Evolutionary conservation across 2,797 vertebrate species (phyloP), one percentile per base, ranked within the genome.

Genomic region (Semaprochilodus insignis): DNA sequence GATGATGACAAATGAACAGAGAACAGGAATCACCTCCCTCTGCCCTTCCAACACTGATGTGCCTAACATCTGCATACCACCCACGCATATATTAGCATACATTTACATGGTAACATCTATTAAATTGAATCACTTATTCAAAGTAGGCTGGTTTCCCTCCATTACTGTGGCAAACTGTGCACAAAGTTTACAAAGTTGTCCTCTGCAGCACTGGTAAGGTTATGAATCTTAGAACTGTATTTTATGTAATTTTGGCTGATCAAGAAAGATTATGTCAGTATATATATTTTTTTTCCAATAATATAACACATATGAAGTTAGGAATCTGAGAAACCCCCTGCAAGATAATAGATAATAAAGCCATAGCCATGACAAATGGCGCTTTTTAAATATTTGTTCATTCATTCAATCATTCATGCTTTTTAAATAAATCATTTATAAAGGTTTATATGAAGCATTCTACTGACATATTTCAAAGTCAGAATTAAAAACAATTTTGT

Each of bases 91-190:
- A 85, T 87, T 84, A 83, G 65, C 84, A 87, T 85, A 51, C 40
- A 81, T 85, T 85, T 87, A 74, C 86, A 87, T 87, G 21, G 72
- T 66, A 85, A 80, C 54, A 62, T 65, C 74, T 76, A 7, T 52
- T 63, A 59, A 72, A 83, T 81, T 80, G 15, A 84, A 82, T 81
- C 44, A 55, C 52, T 73, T 80, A 82, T 77, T 77, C 67, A 85
- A 77, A 82, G 55, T 36, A 82, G 73, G 63, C 11, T 48, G 55
- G 44, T 74, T 81, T 78, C 52, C 81, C 65, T 79, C 27, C 60
- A 75, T 83, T 78, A 81, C 44, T n/a, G 52, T 72, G 16, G 67
- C 40, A 73, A 62, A 74, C 62, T 48, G 21, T 83, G 69, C n/a
- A 17, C 11, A 59, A 76, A 2, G 34, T 57, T 67, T 57, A 6